These are phyloP conservation scores for Osmerus eperlanus DNA, from an alignment of 2,113 vertebrate species.

Conservation along the genomic window DNA sequence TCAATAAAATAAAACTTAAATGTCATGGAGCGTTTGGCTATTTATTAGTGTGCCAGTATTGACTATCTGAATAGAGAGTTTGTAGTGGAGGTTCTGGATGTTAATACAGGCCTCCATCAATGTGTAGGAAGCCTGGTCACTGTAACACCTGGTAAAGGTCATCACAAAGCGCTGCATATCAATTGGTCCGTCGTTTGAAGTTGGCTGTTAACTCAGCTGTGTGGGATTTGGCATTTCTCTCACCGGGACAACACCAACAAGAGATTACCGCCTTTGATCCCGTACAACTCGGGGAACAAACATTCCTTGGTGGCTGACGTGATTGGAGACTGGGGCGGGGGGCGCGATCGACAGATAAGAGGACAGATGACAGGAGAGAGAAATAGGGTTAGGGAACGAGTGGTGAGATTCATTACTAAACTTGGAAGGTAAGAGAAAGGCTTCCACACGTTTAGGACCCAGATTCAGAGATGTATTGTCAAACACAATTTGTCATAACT, in stretches of 20 bases:
- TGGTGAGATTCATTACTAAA: conserved; percentile 50
- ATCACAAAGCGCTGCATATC: neutral
- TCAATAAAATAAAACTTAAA: no score
- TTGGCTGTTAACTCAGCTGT: conserved; percentile 52
- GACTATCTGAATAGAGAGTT: no score
- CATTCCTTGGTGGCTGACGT: neutral
- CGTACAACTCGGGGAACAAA: neutral
- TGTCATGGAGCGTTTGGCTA: no score
- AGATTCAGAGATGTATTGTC: no score
- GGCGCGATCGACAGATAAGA: neutral
- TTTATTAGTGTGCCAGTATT: no score
- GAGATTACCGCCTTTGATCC: conserved; percentile 48
- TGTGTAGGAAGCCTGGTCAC: neutral
- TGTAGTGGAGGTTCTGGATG: no score
- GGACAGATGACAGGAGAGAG: neutral
- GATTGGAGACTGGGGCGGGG: neutral
- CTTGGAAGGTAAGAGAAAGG: no score
- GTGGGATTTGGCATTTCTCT: conserved; percentile 40
- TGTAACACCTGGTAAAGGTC: neutral
- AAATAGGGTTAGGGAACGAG: conserved; percentile 51
- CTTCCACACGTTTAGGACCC: no score
- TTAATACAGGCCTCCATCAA: no score
- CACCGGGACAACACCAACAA: conserved; percentile 20
- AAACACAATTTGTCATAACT: no score
- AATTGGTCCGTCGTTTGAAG: conserved; percentile 24